These are phyloP conservation scores for Gobiocypris rarus DNA, from an alignment of 2,113 vertebrate species.

Conservation along the genomic window DNA sequence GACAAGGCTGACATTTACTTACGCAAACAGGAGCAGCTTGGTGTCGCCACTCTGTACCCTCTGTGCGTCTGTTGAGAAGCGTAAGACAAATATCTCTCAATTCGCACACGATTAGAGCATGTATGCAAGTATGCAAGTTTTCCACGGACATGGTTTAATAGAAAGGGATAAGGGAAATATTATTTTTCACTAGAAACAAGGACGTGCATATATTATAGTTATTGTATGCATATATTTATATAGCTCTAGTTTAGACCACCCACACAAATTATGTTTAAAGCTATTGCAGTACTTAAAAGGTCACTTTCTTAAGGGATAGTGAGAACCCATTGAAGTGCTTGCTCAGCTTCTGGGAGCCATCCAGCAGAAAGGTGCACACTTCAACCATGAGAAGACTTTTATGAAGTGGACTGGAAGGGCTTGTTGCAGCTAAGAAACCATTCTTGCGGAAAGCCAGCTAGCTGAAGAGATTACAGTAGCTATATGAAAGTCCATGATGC, in stretches of 20 bases:
- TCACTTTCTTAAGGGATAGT: not conserved
- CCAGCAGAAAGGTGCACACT: not conserved
- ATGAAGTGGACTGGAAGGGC: constrained; percentile 8
- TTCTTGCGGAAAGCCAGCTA: constrained; percentile 15
- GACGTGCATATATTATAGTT: not conserved
- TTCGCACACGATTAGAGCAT: not conserved
- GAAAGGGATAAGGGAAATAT: no score
- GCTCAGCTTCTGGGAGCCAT: constrained; percentile 11
- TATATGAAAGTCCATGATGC: constrained; percentile 19
- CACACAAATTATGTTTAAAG: not conserved
- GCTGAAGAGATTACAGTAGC: constrained; percentile 12
- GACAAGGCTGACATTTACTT: constrained; percentile 58
- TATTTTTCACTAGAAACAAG: not conserved
- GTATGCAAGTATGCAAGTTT: no score
- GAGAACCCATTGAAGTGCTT: not conserved
- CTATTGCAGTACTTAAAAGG: constrained; percentile 3
- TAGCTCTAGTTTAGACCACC: not conserved
- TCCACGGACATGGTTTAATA: no score
- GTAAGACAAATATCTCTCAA: not conserved
- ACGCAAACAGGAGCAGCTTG: constrained; percentile 51
- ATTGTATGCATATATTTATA: no score
- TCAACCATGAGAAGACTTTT: constrained; percentile 10
- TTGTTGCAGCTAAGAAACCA: not conserved
- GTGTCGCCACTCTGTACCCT: constrained; percentile 16
- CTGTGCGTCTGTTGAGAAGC: constrained; percentile 33